Conservation (phyloP, 2,888 invertebrate species). For the Amblyjoppa fuscipennis region DNA sequence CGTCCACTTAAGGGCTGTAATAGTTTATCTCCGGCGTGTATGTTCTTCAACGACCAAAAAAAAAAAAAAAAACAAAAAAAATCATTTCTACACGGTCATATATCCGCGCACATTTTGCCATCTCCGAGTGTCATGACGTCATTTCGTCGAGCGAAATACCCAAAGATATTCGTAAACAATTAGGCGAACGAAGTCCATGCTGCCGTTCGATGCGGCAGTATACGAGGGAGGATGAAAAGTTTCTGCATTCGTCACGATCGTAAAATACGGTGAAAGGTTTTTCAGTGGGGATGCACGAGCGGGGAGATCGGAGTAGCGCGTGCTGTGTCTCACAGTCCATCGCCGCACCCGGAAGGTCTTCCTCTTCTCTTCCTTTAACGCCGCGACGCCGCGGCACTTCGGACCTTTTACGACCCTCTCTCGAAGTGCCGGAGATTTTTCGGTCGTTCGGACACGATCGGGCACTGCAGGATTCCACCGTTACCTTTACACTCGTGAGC, state of each 20-base stretch:
- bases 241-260: slow-evolving; percentile 57
- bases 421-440: slow-evolving; percentile 58
- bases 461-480: slow-evolving; percentile 54
- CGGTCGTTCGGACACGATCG: slow-evolving; percentile 32
- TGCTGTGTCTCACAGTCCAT: slow-evolving; percentile 30
- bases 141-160: neutral
- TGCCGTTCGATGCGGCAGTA: neutral
- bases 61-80: neutral
- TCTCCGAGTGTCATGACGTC: neutral
- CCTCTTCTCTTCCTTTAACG: slow-evolving; percentile 48
- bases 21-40: slow-evolving; percentile 48
- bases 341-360: slow-evolving; percentile 51
- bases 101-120: neutral
- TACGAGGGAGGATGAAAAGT: slow-evolving; percentile 23
- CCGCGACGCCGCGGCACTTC: slow-evolving; percentile 55
- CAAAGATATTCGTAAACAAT: slow-evolving; percentile 22
- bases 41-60: slow-evolving; percentile 24
- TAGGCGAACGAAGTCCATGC: slow-evolving; percentile 2
- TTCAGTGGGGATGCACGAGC: slow-evolving; percentile 9
- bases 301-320: slow-evolving; percentile 45
- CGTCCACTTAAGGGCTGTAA: slow-evolving; percentile 65
- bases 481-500: slow-evolving; percentile 42
- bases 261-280: slow-evolving; percentile 63
- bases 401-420: slow-evolving; percentile 61
- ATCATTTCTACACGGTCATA: neutral